Conservation (phyloP, 2,113 vertebrate species). For the Mustelus asterias region DNA sequence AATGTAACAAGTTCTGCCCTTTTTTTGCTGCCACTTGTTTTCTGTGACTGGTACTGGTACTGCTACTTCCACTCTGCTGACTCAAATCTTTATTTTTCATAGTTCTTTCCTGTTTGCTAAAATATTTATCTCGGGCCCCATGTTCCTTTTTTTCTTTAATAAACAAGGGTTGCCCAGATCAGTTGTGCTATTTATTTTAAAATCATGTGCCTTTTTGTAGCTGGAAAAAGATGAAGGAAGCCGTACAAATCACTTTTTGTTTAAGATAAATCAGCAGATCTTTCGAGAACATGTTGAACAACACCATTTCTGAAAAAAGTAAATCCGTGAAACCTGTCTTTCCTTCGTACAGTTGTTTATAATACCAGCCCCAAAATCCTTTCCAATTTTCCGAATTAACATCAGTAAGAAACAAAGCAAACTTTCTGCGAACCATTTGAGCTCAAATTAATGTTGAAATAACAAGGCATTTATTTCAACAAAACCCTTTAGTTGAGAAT, state of each 20-base stretch:
- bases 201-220: neutral
- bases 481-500: neutral
- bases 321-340: neutral
- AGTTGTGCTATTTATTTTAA: neutral
- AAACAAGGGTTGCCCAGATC: neutral
- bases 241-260: no score
- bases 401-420: neutral
- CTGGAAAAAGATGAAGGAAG: no score
- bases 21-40: neutral
- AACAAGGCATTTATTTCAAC: neutral
- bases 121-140: neutral
- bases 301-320: neutral
- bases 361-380: neutral
- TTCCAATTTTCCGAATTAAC: neutral
- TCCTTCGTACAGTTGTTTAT: neutral
- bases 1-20: neutral
- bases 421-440: neutral
- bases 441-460: neutral
- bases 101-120: neutral
- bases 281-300: no score
- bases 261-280: no score
- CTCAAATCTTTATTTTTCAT: neutral
- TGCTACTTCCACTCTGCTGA: neutral
- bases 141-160: neutral
- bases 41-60: neutral